These are phyloP conservation scores for Hecatera dysodea DNA, from an alignment of 2,888 invertebrate species.

Conservation along the genomic window DNA sequence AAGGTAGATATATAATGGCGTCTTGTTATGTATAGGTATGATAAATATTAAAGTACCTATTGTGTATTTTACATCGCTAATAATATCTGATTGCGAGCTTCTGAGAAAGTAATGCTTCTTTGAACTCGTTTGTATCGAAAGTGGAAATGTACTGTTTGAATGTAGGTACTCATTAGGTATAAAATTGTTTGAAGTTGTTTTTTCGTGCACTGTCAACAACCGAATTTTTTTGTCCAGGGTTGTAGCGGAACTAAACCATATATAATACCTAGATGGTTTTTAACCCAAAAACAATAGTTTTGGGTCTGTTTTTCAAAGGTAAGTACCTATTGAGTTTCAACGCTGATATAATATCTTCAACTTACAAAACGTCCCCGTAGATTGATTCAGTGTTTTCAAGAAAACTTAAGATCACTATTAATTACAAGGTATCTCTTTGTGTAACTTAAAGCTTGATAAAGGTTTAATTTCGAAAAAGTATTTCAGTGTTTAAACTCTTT, in stretches of 20 bases:
- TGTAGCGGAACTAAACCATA: background rate
- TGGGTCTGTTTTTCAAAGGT: no score
- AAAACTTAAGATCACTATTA: slow-evolving; percentile 6
- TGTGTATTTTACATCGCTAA: background rate
- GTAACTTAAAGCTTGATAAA: slow-evolving; percentile 8
- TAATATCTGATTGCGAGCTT: background rate
- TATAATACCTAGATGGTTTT: background rate
- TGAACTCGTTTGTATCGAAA: background rate
- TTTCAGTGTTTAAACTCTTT: slow-evolving; percentile 30
- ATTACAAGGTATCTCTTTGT: background rate
- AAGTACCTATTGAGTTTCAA: background rate
- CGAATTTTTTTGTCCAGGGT: background rate
- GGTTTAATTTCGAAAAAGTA: slow-evolving; percentile 20
- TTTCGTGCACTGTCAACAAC: background rate
- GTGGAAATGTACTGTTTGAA: background rate
- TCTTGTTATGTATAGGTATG: no score
- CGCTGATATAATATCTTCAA: background rate
- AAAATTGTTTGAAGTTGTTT: no score
- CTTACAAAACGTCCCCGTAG: background rate
- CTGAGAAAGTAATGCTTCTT: background rate
- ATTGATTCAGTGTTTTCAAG: background rate
- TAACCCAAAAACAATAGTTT: background rate
- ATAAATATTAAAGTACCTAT: background rate
- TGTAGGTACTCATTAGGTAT: no score
- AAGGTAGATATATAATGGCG: no score